Percentiles rank a stretch among this genome's conserved stretches.
These are phyloP conservation scores for Xiphorhynchus elegans DNA, from an alignment of 2,113 vertebrate genomes.

Conservation along the genomic window DNA sequence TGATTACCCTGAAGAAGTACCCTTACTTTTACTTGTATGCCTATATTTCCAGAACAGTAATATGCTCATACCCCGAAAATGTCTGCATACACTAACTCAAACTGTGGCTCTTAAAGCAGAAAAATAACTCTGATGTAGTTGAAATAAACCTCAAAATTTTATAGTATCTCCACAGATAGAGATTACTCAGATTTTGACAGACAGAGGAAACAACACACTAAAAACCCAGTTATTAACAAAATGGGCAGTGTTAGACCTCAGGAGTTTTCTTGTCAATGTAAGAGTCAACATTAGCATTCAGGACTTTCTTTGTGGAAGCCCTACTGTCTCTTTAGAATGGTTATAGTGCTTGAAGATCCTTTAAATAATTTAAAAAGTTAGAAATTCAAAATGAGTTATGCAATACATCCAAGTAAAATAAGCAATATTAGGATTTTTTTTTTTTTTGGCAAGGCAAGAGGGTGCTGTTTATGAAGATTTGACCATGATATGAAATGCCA, in stretches of 20 bases:
- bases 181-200: neutral
- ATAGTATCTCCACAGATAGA: neutral
- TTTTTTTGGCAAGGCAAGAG: neutral
- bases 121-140: neutral
- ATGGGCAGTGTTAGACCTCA: neutral
- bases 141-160: neutral
- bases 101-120: neutral
- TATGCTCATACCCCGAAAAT: accelerated
- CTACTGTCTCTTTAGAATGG: neutral
- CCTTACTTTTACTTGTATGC: neutral
- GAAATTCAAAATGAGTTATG: neutral
- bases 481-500: neutral
- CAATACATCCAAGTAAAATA: neutral
- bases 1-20: neutral
- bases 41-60: neutral
- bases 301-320: neutral
- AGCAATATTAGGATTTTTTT: neutral
- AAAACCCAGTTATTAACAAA: neutral
- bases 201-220: neutral
- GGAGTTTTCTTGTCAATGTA: neutral
- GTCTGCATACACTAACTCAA: neutral
- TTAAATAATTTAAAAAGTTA: neutral
- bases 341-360: neutral
- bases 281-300: neutral
- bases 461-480: neutral